These are phyloP conservation scores for Cryptoprocta ferox DNA, from an alignment of 2,797 vertebrate genomes.

Conservation along the genomic window DNA sequence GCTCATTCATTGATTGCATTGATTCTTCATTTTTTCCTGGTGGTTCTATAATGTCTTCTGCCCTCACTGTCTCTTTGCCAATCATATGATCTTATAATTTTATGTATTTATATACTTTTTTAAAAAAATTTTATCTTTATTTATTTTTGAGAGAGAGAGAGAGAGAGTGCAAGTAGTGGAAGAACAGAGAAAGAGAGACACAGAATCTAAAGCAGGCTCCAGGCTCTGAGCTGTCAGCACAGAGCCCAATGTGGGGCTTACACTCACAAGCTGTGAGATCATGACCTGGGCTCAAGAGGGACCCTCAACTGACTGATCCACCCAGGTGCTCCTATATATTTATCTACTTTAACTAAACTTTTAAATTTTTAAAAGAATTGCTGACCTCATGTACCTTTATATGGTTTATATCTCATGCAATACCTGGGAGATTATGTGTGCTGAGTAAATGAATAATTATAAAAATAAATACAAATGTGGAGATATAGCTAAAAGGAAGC, in stretches of 20 bases:
- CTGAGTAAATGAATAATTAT: neutral
- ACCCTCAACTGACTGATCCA: too few relatives aligned
- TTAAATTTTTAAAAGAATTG: neutral
- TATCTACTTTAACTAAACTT: neutral
- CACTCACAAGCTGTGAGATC: too few relatives aligned
- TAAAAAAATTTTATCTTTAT: too few relatives aligned
- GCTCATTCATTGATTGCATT: neutral
- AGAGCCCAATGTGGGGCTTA: rapidly evolving
- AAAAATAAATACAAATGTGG: neutral
- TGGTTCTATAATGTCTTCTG: neutral
- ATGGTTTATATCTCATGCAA: neutral
- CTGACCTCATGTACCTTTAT: neutral
- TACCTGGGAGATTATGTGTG: neutral
- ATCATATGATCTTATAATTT: neutral
- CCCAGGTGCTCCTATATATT: too few relatives aligned
- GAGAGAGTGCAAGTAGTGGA: too few relatives aligned
- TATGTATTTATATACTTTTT: neutral
- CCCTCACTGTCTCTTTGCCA: neutral
- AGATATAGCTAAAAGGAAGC: neutral
- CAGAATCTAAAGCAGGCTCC: too few relatives aligned
- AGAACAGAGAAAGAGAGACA: too few relatives aligned
- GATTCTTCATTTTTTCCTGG: neutral
- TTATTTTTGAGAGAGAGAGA: too few relatives aligned
- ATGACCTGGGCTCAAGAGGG: too few relatives aligned
- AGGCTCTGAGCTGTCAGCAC: too few relatives aligned